Percentiles rank a stretch among this genome's conserved stretches.
Conservation (phyloP, 2,797 vertebrate species). For the Novumbra hubbsi region DNA sequence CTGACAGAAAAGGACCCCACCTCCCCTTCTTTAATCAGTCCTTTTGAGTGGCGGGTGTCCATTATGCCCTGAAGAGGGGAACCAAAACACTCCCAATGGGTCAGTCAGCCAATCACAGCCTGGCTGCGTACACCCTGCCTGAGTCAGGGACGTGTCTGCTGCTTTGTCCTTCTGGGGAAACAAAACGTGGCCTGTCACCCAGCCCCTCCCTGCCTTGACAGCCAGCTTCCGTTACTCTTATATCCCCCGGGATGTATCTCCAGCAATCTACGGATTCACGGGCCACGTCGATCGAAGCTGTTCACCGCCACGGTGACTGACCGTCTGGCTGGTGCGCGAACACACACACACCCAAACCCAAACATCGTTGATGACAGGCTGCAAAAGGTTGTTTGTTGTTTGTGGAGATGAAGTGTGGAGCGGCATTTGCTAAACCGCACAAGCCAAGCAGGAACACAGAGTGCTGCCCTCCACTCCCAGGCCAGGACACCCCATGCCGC, state of each 20-base stretch:
- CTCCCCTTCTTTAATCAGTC: not conserved
- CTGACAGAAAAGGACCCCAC: not conserved
- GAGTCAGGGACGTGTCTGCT: not conserved
- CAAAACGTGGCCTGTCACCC: constrained; percentile 12
- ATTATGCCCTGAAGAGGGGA: not conserved
- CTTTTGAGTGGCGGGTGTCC: not conserved
- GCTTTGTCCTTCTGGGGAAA: not conserved
- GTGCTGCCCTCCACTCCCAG: constrained; percentile 38
- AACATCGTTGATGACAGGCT: constrained; percentile 45
- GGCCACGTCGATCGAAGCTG: constrained; percentile 19
- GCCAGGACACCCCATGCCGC: not conserved
- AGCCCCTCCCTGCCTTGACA: constrained; percentile 26
- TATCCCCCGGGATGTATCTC: constrained; percentile 37
- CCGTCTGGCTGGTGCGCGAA: constrained; percentile 21
- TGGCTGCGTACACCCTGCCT: not conserved
- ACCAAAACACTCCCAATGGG: not conserved
- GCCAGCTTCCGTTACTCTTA: constrained; percentile 56
- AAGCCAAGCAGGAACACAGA: constrained; percentile 45
- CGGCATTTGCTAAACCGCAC: constrained; percentile 54
- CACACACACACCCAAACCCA: not conserved
- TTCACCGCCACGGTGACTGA: constrained; percentile 13
- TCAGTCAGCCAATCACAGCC: not conserved
- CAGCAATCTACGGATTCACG: constrained; percentile 56
- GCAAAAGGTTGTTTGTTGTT: constrained; percentile 23
- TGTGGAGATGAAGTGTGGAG: constrained; percentile 47